A percentile compares a stretch with the other conserved stretches of the same genome.
Evolutionary conservation across 35 echinoderm and acorn worm species (phyloP).

Genomic region (Stichopus chloronotus): DNA sequence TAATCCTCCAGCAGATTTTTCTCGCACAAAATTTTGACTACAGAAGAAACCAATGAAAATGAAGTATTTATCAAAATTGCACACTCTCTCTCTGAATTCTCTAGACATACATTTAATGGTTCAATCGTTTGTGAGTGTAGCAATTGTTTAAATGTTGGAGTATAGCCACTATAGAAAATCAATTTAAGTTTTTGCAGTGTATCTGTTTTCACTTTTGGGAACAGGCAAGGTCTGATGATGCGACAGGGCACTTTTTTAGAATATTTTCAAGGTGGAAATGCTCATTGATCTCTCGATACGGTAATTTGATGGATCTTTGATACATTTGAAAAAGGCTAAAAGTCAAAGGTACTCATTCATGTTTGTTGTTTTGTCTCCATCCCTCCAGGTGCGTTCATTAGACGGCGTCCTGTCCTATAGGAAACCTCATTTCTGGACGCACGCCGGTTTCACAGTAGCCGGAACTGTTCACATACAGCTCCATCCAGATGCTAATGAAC

Average conservation of each 20-base stretch:
- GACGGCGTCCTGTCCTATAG: constrained; percentile 86
- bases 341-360: background rate
- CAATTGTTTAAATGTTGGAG: too few relatives aligned
- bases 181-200: too few relatives aligned
- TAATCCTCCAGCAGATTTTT: too few relatives aligned
- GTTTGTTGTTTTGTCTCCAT: background rate
- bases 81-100: too few relatives aligned
- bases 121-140: too few relatives aligned
- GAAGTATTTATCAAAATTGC: too few relatives aligned
- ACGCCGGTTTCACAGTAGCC: constrained; percentile 59
- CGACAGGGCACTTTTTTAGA: background rate
- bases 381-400: constrained; percentile 68
- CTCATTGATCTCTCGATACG: background rate
- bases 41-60: too few relatives aligned
- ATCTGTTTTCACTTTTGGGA: too few relatives aligned
- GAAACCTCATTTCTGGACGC: constrained; percentile 93
- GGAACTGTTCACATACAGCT: constrained; percentile 87
- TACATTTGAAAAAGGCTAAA: background rate
- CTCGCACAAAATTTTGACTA: too few relatives aligned
- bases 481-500: constrained; percentile 78
- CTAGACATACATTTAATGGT: too few relatives aligned
- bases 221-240: too few relatives aligned
- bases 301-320: background rate
- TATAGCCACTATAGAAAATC: too few relatives aligned
- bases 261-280: background rate